These are phyloP conservation scores for Mycalesis mineus DNA, from an alignment of 2,888 invertebrate genomes.

Conservation along the genomic window DNA sequence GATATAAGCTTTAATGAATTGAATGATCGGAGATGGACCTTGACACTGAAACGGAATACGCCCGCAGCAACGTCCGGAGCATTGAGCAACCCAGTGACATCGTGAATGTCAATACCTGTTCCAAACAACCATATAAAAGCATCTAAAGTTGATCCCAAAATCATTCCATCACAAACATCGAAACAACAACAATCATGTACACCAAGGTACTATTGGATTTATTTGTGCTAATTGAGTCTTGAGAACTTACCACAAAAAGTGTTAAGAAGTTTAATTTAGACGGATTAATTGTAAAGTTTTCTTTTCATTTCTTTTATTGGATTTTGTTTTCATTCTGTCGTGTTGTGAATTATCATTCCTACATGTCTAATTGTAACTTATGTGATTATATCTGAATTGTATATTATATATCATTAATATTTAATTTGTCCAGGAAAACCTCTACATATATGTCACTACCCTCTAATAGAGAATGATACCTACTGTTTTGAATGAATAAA, in stretches of 20 bases:
- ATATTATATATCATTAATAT: too few relatives aligned
- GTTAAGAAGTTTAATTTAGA: not conserved
- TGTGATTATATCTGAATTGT: too few relatives aligned
- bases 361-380: not conserved
- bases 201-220: conserved; percentile 53
- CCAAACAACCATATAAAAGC: conserved; percentile 62
- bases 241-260: not conserved
- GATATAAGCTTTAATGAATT: not conserved
- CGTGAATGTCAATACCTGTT: conserved; percentile 53
- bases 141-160: conserved; percentile 56
- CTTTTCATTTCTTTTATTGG: not conserved
- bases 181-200: conserved; percentile 66
- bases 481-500: too few relatives aligned
- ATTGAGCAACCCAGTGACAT: conserved; percentile 16
- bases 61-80: conserved; percentile 46
- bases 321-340: not conserved
- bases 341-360: not conserved
- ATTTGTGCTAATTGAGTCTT: not conserved
- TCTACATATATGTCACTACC: too few relatives aligned
- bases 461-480: too few relatives aligned
- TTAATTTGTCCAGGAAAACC: too few relatives aligned
- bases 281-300: not conserved
- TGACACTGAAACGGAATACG: conserved; percentile 64
- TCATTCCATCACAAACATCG: conserved; percentile 59
- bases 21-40: conserved; percentile 37